A percentile compares a stretch with the other conserved stretches of the same genome.
Evolutionary conservation across 2,797 vertebrate species (phyloP).

Genomic region (Argyrosomus regius): DNA sequence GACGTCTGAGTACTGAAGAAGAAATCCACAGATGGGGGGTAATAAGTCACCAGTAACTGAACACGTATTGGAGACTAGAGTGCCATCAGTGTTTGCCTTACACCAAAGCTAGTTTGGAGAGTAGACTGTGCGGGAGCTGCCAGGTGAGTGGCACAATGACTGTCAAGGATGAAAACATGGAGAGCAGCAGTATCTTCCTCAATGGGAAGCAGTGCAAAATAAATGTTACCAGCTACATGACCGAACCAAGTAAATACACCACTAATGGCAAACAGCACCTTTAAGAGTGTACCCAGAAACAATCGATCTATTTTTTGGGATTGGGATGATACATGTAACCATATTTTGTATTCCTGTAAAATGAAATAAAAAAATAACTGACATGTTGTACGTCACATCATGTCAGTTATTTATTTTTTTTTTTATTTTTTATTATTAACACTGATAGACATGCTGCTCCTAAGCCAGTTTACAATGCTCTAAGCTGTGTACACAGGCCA

Average conservation of each 20-base stretch:
- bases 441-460: constrained; percentile 65
- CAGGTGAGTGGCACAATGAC: constrained; percentile 67
- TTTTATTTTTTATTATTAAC: constrained; percentile 26
- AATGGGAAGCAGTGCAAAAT: constrained; percentile 74
- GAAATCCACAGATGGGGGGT: constrained; percentile 66
- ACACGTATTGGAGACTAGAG: constrained; percentile 56
- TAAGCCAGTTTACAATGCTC: constrained; percentile 59
- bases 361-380: constrained; percentile 24
- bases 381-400: constrained; percentile 45
- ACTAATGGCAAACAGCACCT: constrained; percentile 78
- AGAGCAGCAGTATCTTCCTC: constrained; percentile 74
- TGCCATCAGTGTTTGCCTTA: constrained; percentile 72
- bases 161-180: constrained; percentile 55
- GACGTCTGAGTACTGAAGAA: constrained; percentile 74
- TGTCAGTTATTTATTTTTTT: too few species aligned
- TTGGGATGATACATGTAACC: constrained; percentile 41
- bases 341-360: constrained; percentile 56
- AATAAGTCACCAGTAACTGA: constrained; percentile 55
- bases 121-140: constrained; percentile 74
- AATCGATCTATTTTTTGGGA: constrained; percentile 5
- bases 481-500: constrained; percentile 58
- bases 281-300: constrained; percentile 60
- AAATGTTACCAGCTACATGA: constrained; percentile 69
- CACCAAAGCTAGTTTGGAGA: constrained; percentile 69
- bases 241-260: constrained; percentile 73